These are phyloP conservation scores for Callopanchax toddi DNA, from an alignment of 2,113 vertebrate species.

Conservation along the genomic window DNA sequence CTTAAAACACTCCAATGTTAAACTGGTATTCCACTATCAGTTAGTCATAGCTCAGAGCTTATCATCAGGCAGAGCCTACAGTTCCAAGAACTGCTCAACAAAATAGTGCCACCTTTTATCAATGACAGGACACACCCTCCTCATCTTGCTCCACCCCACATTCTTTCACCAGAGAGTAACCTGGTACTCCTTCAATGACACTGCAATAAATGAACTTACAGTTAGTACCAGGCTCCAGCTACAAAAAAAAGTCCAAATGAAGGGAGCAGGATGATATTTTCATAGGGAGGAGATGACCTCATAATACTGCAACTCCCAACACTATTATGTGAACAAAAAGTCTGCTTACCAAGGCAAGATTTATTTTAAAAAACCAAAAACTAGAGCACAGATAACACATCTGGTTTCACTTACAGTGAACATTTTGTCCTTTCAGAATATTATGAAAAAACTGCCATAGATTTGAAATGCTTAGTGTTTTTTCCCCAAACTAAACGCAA, in stretches of 20 bases:
- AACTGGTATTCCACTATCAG: conserved; percentile 3
- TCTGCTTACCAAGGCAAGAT: conserved; percentile 24
- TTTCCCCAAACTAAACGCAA: neutral
- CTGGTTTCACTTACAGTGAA: conserved; percentile 2
- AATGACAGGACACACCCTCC: conserved; percentile 58
- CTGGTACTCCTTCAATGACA: conserved; percentile 38
- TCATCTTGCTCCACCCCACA: conserved; percentile 63
- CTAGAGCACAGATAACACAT: neutral
- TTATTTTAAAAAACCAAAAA: conserved; percentile 28
- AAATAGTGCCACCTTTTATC: conserved; percentile 68
- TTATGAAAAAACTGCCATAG: neutral
- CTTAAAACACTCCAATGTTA: conserved; percentile 7
- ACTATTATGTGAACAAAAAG: neutral
- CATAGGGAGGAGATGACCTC: conserved; percentile 30
- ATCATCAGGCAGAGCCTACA: conserved; percentile 65
- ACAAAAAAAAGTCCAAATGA: conserved; percentile 19
- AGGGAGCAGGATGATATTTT: neutral
- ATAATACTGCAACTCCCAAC: neutral
- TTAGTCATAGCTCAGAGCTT: conserved; percentile 27
- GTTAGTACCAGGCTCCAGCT: conserved; percentile 7
- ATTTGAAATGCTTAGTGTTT: neutral
- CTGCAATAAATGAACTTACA: conserved; percentile 9
- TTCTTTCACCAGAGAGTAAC: conserved; percentile 57
- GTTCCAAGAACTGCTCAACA: conserved; percentile 71
- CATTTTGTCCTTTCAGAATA: conserved; percentile 8